Evolutionary conservation across 2,797 vertebrate genomes (phyloP).

Genomic region (Lepus oiostolus): DNA sequence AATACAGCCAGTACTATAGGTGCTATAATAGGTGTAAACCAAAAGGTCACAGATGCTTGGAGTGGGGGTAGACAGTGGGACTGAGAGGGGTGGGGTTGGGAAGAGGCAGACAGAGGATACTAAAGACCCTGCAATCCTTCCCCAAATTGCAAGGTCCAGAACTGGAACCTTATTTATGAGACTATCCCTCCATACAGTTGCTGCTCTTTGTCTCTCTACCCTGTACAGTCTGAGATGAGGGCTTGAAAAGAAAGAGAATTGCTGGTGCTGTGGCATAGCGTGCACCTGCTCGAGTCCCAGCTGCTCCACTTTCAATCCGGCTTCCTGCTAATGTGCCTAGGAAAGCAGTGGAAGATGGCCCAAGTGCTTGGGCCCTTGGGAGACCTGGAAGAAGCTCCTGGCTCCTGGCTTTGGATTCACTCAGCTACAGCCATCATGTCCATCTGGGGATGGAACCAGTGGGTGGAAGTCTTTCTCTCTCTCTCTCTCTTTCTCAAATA

Average conservation of each 20-base stretch:
- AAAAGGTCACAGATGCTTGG: background rate
- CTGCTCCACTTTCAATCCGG: too few relatives aligned
- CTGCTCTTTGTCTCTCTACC: background rate
- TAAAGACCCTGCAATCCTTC: background rate
- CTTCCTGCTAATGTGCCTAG: too few relatives aligned
- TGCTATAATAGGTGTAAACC: background rate
- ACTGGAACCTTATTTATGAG: background rate
- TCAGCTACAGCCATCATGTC: too few relatives aligned
- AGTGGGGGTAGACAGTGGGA: background rate
- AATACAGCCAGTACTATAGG: background rate
- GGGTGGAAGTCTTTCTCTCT: too few relatives aligned
- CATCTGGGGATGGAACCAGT: too few relatives aligned
- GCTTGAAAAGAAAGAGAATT: background rate
- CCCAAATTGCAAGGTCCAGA: background rate
- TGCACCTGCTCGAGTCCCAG: too few relatives aligned
- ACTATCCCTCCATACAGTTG: background rate
- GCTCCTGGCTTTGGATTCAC: too few relatives aligned
- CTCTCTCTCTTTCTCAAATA: too few relatives aligned
- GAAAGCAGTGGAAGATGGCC: too few relatives aligned
- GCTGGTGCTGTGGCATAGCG: too few relatives aligned
- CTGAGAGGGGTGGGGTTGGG: background rate
- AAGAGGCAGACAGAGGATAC: background rate
- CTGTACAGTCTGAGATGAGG: background rate
- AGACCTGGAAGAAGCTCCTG: too few relatives aligned
- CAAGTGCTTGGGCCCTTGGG: too few relatives aligned